Conservation (phyloP, 1,140 invertebrate genomes). For the Achatina immaculata region DNA sequence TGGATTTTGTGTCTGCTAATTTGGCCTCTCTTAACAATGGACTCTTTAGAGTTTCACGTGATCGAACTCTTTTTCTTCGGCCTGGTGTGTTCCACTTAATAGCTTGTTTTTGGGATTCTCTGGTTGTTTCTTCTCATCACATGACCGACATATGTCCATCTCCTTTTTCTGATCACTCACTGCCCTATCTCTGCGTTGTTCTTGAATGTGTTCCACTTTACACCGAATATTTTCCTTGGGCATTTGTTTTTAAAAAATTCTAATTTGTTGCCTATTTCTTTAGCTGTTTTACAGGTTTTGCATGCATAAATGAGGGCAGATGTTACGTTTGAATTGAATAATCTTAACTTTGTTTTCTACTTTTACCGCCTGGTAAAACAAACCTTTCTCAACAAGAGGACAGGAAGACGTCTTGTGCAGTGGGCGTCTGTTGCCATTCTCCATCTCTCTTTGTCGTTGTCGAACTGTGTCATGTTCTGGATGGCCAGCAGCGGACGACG, state of each 20-base stretch:
- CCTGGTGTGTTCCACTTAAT: too few relatives aligned
- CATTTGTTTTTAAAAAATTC: background rate
- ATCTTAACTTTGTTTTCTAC: background rate
- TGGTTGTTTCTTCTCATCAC: too few relatives aligned
- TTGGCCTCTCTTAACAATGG: too few relatives aligned
- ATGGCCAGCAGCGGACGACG: too few relatives aligned
- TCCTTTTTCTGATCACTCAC: too few relatives aligned
- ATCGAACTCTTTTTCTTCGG: too few relatives aligned
- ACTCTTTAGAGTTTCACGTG: too few relatives aligned
- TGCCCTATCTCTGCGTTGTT: background rate
- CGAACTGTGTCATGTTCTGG: background rate
- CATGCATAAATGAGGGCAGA: background rate
- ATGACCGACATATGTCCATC: too few relatives aligned
- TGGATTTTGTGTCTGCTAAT: too few relatives aligned
- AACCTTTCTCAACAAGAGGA: background rate
- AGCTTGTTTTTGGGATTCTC: too few relatives aligned
- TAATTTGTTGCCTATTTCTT: background rate
- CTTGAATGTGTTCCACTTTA: background rate
- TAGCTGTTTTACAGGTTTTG: background rate
- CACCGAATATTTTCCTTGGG: background rate
- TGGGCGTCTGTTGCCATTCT: background rate
- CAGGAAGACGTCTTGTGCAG: background rate
- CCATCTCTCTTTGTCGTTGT: background rate
- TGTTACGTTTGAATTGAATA: too few relatives aligned
- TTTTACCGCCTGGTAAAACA: background rate